phyloP scores from a whole-genome alignment of 2,113 vertebrate genomes.

The Thymallus thymallus region DNA sequence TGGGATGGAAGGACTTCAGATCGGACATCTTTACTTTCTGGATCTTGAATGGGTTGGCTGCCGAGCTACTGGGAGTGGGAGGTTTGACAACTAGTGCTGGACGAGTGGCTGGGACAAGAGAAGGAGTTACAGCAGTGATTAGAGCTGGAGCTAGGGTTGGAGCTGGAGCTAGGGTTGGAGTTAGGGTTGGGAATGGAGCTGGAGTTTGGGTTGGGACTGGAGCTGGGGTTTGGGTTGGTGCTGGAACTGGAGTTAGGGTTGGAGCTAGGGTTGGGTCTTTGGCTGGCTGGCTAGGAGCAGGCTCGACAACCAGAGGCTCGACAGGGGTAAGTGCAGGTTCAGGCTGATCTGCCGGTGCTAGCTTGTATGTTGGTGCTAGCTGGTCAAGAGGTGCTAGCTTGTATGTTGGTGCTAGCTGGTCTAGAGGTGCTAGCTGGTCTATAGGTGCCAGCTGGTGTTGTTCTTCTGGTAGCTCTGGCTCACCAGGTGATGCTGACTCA shows the following conservation, averaged over 20 bases:
- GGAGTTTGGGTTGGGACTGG: neutral
- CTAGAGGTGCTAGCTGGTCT: slow-evolving; percentile 1
- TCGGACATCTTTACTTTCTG: slow-evolving; percentile 87
- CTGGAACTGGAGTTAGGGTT: neutral
- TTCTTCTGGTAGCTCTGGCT: neutral
- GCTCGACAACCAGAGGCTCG: neutral
- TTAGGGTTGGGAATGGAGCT: slow-evolving; percentile 1
- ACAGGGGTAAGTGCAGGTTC: neutral
- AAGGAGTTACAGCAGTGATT: neutral
- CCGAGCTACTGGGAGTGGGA: neutral
- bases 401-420: neutral
- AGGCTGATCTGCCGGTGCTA: neutral
- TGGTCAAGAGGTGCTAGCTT: neutral
- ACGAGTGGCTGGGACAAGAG: neutral
- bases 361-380: neutral
- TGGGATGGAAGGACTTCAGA: slow-evolving; percentile 81
- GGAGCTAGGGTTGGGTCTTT: neutral
- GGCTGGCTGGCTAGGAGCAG: neutral
- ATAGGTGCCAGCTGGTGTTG: neutral
- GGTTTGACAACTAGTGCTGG: neutral
- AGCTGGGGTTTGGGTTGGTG: neutral
- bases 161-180: neutral
- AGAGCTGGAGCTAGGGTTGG: neutral
- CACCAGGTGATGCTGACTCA: neutral
- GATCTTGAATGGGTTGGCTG: slow-evolving; percentile 83